Percentiles rank a stretch among this genome's conserved stretches.
These are phyloP conservation scores for Chaetodon trifascialis DNA, from an alignment of 2,113 vertebrate genomes.

Conservation along the genomic window DNA sequence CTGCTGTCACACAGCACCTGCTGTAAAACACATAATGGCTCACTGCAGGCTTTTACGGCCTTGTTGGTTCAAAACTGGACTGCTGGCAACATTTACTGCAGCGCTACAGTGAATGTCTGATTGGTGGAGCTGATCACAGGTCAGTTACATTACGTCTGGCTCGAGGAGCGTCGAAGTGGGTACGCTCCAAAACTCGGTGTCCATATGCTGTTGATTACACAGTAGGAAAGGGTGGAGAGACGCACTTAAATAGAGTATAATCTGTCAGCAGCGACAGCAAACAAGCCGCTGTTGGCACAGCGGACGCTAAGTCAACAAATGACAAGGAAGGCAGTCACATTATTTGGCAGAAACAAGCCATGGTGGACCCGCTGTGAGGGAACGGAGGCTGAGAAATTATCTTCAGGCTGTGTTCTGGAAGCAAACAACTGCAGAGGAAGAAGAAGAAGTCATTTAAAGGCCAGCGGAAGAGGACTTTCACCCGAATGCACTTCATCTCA, in stretches of 20 bases:
- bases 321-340: background rate
- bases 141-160: background rate
- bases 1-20: background rate
- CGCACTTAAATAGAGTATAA: background rate
- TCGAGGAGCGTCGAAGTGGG: background rate
- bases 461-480: background rate
- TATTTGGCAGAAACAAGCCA: background rate
- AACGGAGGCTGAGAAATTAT: background rate
- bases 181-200: background rate
- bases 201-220: background rate
- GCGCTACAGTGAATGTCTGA: background rate
- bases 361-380: background rate
- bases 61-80: background rate
- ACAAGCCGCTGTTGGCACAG: background rate
- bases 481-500: background rate
- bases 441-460: background rate
- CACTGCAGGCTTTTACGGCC: background rate
- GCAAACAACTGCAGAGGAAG: background rate
- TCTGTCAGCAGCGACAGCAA: constrained; percentile 18
- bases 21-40: constrained; percentile 9
- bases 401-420: background rate
- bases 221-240: constrained; percentile 7
- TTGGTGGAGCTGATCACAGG: constrained; percentile 22
- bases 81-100: background rate
- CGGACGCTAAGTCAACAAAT: background rate